Conservation (phyloP, 2,797 vertebrate genomes). For the Squalus acanthias region DNA sequence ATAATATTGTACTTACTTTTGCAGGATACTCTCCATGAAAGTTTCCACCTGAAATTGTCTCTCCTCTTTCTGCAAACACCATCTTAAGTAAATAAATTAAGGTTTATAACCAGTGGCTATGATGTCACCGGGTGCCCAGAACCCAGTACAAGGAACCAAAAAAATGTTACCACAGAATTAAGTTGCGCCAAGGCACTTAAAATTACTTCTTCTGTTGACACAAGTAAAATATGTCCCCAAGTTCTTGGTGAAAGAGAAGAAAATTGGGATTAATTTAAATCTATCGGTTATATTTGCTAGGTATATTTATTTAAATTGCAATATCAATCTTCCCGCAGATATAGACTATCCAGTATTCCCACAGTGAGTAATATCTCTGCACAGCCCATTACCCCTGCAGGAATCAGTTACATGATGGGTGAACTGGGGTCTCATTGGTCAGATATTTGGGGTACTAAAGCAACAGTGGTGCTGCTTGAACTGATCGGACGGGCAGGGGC, state of each 20-base stretch:
- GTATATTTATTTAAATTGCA: too few relatives aligned
- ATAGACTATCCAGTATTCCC: too few relatives aligned
- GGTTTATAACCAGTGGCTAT: constrained; percentile 41
- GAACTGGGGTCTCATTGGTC: too few relatives aligned
- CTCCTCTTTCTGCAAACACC: constrained; percentile 91
- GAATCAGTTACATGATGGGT: too few relatives aligned
- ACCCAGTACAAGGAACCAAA: neutral
- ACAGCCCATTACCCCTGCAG: too few relatives aligned
- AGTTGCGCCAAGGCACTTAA: neutral
- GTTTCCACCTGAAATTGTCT: constrained; percentile 96
- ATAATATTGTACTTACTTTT: constrained; percentile 67
- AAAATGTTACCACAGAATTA: neutral
- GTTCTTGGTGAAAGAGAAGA: neutral
- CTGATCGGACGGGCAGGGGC: too few relatives aligned
- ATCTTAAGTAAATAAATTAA: constrained; percentile 72
- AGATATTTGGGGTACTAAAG: too few relatives aligned
- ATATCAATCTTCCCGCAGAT: too few relatives aligned
- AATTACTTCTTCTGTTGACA: neutral
- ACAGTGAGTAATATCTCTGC: too few relatives aligned
- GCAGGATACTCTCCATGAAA: constrained; percentile 99
- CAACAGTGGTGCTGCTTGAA: too few relatives aligned
- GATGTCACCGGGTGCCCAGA: neutral
- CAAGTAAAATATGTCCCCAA: neutral
- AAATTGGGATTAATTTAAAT: neutral
- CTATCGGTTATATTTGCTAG: too few relatives aligned